Percentiles rank a stretch among this genome's conserved stretches.
phyloP scores from a whole-genome alignment of 2,113 vertebrate species.

The Strix uralensis region DNA sequence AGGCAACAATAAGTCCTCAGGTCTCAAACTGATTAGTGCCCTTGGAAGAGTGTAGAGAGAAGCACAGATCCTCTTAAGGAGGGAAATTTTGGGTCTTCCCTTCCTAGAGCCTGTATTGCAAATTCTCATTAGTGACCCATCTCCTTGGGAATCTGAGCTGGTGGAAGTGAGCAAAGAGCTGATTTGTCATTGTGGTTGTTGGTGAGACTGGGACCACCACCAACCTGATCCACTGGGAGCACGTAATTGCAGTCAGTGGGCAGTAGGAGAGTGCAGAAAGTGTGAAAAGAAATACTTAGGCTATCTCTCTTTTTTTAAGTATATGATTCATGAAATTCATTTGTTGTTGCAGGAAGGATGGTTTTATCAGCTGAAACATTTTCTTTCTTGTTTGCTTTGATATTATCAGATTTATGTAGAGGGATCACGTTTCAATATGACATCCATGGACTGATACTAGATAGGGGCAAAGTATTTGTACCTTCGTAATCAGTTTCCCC shows the following conservation, averaged over 20 bases:
- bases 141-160: not conserved
- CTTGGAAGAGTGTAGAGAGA: not conserved
- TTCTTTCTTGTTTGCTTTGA: slow-evolving; percentile 44
- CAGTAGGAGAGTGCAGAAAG: not conserved
- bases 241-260: not conserved
- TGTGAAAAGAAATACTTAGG: not conserved
- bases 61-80: not conserved
- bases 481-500: slow-evolving; percentile 1
- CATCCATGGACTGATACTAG: slow-evolving; percentile 8
- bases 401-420: slow-evolving; percentile 17
- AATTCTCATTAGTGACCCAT: not conserved
- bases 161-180: not conserved
- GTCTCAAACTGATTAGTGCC: not conserved
- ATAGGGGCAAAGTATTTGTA: slow-evolving; percentile 38
- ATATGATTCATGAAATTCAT: not conserved
- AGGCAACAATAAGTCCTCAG: not conserved
- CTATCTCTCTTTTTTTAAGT: not conserved
- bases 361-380: slow-evolving; percentile 34
- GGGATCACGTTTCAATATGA: slow-evolving; percentile 1
- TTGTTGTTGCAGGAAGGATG: not conserved
- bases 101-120: not conserved
- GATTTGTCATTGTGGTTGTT: not conserved
- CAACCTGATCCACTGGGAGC: not conserved
- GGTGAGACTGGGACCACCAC: not conserved
- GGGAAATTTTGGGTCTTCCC: not conserved